Conservation (phyloP, 2,113 vertebrate species). For the Ctenomys sociabilis region DNA sequence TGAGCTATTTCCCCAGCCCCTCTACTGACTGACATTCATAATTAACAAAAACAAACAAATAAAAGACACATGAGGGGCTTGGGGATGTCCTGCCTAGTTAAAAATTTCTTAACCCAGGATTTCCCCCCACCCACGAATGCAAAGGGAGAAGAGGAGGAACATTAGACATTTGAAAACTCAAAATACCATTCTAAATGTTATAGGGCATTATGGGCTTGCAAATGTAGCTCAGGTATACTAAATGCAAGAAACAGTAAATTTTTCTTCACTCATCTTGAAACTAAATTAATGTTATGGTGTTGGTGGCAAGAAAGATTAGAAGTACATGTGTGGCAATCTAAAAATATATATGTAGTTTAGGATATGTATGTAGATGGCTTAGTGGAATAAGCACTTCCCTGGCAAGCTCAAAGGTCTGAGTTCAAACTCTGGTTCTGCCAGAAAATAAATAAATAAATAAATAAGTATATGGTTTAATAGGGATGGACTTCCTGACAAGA, state of each 20-base stretch:
- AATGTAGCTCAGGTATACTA: not conserved
- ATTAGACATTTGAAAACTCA: not conserved
- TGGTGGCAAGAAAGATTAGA: not conserved
- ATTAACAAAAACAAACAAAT: not conserved
- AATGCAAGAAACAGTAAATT: not conserved
- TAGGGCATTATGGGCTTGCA: conserved; percentile 1
- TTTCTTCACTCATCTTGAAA: not conserved
- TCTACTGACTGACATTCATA: not conserved
- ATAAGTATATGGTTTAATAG: not conserved
- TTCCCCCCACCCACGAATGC: not conserved
- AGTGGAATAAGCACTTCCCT: too few relatives aligned
- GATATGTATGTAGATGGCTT: too few relatives aligned
- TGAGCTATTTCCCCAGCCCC: too few relatives aligned
- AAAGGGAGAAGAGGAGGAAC: not conserved
- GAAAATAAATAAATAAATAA: too few relatives aligned
- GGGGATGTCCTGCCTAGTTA: not conserved
- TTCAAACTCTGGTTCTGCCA: too few relatives aligned
- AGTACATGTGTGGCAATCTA: not conserved
- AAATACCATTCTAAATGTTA: not conserved
- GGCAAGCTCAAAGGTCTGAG: too few relatives aligned
- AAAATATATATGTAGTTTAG: not conserved
- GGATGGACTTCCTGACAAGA: not conserved
- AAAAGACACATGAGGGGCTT: too few relatives aligned
- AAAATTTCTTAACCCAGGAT: not conserved
- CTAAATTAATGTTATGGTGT: not conserved